A percentile compares a stretch with the other conserved stretches of the same genome.
These are phyloP conservation scores for Microchirus variegatus DNA, from an alignment of 2,797 vertebrate species.

Conservation along the genomic window DNA sequence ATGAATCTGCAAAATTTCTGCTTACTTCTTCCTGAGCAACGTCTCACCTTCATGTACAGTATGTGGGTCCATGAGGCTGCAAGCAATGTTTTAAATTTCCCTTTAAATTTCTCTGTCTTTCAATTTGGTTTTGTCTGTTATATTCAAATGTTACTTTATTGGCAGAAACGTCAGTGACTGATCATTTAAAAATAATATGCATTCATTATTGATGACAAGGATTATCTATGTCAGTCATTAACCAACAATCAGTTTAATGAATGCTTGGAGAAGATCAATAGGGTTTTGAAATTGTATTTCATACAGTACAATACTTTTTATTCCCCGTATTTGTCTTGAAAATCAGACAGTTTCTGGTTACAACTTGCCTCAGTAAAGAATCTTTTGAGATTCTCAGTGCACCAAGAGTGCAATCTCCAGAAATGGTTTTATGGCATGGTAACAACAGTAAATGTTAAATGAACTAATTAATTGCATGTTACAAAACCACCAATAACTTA, in stretches of 20 bases:
- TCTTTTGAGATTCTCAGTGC: no score
- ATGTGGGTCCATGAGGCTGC: slow-evolving; percentile 49
- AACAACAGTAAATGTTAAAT: no score
- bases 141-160: slow-evolving; percentile 3
- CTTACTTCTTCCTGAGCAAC: slow-evolving; percentile 31
- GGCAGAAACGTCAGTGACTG: background rate
- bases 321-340: no score
- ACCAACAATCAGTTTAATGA: background rate
- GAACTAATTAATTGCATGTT: background rate
- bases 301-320: no score
- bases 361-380: no score
- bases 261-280: background rate
- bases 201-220: background rate
- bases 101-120: background rate
- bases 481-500: background rate
- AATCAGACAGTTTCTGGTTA: no score
- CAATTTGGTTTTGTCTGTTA: slow-evolving; percentile 7
- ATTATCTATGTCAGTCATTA: background rate
- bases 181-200: background rate
- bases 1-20: slow-evolving; percentile 61
- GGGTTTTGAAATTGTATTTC: no score
- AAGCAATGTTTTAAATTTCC: slow-evolving; percentile 21
- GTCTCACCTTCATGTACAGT: slow-evolving; percentile 29
- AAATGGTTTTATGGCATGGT: no score
- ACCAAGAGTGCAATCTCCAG: no score